Evolutionary conservation across 2,888 invertebrate species (phyloP).

Genomic region (Nebria brevicollis): DNA sequence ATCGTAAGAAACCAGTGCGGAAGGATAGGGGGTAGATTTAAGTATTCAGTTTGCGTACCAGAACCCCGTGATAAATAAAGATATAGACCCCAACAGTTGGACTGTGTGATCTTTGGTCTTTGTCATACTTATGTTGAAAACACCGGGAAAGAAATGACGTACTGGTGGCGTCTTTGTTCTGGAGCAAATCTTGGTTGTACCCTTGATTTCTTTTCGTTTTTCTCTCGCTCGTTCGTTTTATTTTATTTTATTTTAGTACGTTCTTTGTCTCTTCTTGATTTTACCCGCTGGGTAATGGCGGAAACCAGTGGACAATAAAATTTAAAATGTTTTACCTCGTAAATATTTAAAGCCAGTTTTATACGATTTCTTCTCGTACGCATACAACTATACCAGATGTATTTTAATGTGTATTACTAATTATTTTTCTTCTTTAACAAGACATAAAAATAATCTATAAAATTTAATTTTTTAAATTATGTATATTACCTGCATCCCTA

Average conservation of each 20-base stretch:
- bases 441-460: too few relatives aligned
- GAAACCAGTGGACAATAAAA: conserved; percentile 1
- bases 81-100: conserved; percentile 54
- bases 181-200: neutral
- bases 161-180: conserved; percentile 11
- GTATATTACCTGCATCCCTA: too few relatives aligned
- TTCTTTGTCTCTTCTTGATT: conserved; percentile 1
- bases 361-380: too few relatives aligned
- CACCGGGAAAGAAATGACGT: neutral
- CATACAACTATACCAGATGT: too few relatives aligned
- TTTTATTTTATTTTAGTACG: neutral
- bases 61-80: conserved; percentile 63
- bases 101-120: neutral
- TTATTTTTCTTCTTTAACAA: too few relatives aligned
- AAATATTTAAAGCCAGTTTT: neutral
- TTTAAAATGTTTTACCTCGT: neutral
- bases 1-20: conserved; percentile 27
- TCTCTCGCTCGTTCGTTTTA: neutral
- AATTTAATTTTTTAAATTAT: too few relatives aligned
- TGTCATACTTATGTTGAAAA: neutral
- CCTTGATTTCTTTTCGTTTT: neutral
- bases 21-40: conserved; percentile 54
- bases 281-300: neutral
- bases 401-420: too few relatives aligned
- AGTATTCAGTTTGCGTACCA: conserved; percentile 59